phyloP scores from a whole-genome alignment of 2,888 invertebrate species.

The Caenorhabditis afra region DNA sequence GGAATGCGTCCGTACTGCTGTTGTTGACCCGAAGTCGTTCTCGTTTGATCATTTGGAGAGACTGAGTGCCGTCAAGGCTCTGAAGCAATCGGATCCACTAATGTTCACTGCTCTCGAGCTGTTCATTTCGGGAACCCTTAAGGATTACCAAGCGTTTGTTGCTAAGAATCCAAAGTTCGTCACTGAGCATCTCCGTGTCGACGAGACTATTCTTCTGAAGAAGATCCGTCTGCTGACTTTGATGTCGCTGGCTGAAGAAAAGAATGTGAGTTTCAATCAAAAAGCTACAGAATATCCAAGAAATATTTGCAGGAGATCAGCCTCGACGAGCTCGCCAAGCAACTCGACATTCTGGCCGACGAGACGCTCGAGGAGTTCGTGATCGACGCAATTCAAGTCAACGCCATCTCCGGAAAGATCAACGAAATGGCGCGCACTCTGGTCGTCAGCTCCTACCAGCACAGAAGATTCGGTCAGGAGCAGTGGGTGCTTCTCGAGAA shows the following conservation, averaged over 20 bases:
- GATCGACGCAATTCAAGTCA: slow-evolving; percentile 87
- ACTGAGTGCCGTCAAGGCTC: slow-evolving; percentile 90
- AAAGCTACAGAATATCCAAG: neutral
- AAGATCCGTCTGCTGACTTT: slow-evolving; percentile 97
- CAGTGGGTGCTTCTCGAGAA: slow-evolving; percentile 73
- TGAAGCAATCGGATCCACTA: slow-evolving; percentile 84
- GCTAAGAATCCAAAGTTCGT: slow-evolving; percentile 82
- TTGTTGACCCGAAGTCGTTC: slow-evolving; percentile 91
- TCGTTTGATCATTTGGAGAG: slow-evolving; percentile 93
- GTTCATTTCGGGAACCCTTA: slow-evolving; percentile 73
- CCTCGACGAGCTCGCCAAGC: slow-evolving; percentile 91
- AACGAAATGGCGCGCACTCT: slow-evolving; percentile 75
- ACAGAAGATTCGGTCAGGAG: slow-evolving; percentile 74
- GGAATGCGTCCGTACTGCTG: slow-evolving; percentile 92
- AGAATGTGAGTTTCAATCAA: slow-evolving; percentile 81
- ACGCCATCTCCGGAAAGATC: slow-evolving; percentile 79
- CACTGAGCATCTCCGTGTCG: slow-evolving; percentile 63
- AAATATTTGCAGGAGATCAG: slow-evolving; percentile 86
- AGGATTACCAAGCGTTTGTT: slow-evolving; percentile 86
- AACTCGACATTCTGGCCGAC: slow-evolving; percentile 88
- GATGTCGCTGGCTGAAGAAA: slow-evolving; percentile 96
- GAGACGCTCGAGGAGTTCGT: slow-evolving; percentile 96
- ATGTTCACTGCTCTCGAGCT: slow-evolving; percentile 74
- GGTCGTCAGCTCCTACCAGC: slow-evolving; percentile 73
- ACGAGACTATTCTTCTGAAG: slow-evolving; percentile 81